Conservation (phyloP, 1,140 invertebrate genomes). For the Lasaia peninsularis region DNA sequence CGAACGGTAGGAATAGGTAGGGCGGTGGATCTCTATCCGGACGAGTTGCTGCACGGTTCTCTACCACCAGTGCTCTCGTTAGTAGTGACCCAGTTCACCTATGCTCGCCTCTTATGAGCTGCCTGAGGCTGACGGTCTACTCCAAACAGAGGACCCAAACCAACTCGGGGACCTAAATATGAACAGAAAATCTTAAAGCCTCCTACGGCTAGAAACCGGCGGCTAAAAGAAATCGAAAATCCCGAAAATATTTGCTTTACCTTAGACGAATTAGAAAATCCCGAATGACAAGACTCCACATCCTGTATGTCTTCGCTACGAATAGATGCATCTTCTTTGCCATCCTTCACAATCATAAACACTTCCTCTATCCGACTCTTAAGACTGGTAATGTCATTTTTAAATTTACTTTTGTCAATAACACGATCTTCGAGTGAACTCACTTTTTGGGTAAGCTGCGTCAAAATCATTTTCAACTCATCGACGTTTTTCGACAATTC, state of each 20-base stretch:
- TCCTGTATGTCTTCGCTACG: slow-evolving; percentile 46
- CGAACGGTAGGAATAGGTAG: too few species aligned
- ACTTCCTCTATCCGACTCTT: slow-evolving; percentile 54
- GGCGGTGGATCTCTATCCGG: too few species aligned
- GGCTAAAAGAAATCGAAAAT: too few species aligned
- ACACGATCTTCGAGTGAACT: slow-evolving; percentile 37
- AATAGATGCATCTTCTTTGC: slow-evolving; percentile 49
- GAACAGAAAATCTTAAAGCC: too few species aligned
- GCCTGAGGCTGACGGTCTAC: too few species aligned
- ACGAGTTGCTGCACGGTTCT: too few species aligned
- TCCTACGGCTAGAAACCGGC: too few species aligned
- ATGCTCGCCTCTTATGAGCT: too few species aligned
- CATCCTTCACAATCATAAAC: slow-evolving; percentile 52
- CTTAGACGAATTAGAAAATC: slow-evolving; percentile 59
- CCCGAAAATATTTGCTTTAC: slow-evolving; percentile 27
- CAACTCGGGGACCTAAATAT: too few species aligned
- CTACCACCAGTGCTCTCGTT: too few species aligned
- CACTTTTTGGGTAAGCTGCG: slow-evolving; percentile 45
- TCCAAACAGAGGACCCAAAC: too few species aligned
- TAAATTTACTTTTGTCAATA: slow-evolving; percentile 38
- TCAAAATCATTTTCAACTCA: slow-evolving; percentile 39
- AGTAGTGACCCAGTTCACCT: too few species aligned
- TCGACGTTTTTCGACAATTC: slow-evolving; percentile 46
- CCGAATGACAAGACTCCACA: slow-evolving; percentile 56
- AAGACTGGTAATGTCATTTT: slow-evolving; percentile 42